Conservation (phyloP, 2,797 vertebrate genomes). For the Argyrosomus regius region DNA sequence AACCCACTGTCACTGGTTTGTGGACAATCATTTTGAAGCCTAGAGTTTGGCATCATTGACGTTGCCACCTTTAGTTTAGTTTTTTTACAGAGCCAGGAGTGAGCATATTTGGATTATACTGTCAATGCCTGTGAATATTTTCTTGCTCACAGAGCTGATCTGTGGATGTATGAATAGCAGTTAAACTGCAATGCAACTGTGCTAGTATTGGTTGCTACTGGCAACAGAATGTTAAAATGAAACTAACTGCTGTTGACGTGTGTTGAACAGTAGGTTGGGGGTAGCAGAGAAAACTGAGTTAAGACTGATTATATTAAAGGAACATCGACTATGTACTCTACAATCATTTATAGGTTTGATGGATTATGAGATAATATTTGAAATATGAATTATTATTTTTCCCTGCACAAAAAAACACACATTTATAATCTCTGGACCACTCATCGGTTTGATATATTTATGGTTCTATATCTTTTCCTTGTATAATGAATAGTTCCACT, state of each 20-base stretch:
- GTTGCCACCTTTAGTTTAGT: no score
- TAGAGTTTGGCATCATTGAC: no score
- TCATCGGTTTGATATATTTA: slow-evolving; percentile 32
- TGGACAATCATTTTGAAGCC: no score
- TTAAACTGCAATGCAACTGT: neutral
- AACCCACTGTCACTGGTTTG: no score
- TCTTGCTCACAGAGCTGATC: neutral
- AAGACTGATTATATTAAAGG: neutral
- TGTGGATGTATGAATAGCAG: neutral
- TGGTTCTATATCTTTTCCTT: slow-evolving; percentile 27
- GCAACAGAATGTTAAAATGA: no score
- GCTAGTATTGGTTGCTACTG: no score
- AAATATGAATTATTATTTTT: slow-evolving; percentile 23
- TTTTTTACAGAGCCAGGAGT: neutral
- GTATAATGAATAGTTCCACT: slow-evolving; percentile 32
- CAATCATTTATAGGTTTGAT: neutral
- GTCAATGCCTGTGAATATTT: neutral
- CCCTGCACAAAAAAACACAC: slow-evolving; percentile 9
- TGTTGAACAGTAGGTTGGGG: slow-evolving; percentile 8
- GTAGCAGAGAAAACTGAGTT: neutral
- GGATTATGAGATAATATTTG: slow-evolving; percentile 3
- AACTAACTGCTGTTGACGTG: no score
- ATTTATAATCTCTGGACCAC: slow-evolving; percentile 27
- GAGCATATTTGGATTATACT: no score
- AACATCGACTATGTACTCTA: no score